Percentiles rank a stretch among this genome's conserved stretches.
These are phyloP conservation scores for Saccostrea echinata DNA, from an alignment of 1,140 invertebrate species.

Conservation along the genomic window DNA sequence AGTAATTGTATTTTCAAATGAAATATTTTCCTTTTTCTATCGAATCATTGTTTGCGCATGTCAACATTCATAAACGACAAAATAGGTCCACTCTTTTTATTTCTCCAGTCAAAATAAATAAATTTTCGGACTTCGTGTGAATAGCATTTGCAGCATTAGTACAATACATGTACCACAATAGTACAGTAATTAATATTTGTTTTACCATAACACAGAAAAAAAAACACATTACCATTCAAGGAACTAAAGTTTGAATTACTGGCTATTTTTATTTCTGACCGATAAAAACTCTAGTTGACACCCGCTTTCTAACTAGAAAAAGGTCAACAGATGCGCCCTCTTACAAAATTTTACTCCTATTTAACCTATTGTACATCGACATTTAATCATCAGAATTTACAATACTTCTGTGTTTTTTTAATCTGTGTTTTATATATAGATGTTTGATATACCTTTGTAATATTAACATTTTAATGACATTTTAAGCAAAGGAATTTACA, in stretches of 20 bases:
- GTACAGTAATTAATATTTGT: conserved; percentile 2
- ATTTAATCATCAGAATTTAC: not conserved
- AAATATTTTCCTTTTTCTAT: conserved; percentile 30
- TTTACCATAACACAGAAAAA: not conserved
- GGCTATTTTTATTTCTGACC: not conserved
- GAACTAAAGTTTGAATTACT: not conserved
- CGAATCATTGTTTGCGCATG: conserved; percentile 27
- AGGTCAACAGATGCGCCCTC: not conserved
- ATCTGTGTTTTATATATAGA: conserved; percentile 1
- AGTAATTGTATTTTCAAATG: conserved; percentile 39
- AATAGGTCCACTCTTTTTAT: conserved; percentile 19
- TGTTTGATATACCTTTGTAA: conserved; percentile 11
- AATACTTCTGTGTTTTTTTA: not conserved
- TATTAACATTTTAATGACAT: conserved; percentile 23
- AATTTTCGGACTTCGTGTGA: conserved; percentile 5
- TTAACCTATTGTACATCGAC: not conserved
- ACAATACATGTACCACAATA: not conserved
- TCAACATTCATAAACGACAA: conserved; percentile 32
- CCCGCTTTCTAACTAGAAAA: not conserved
- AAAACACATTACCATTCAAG: conserved; percentile 1
- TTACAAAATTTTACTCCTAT: not conserved
- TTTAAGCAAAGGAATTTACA: conserved; percentile 35
- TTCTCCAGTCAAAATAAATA: conserved; percentile 32
- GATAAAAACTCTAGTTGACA: not conserved
- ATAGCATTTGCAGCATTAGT: conserved; percentile 28